phyloP scores from a whole-genome alignment of 2,797 vertebrate species.

The Propithecus deckenii region DNA sequence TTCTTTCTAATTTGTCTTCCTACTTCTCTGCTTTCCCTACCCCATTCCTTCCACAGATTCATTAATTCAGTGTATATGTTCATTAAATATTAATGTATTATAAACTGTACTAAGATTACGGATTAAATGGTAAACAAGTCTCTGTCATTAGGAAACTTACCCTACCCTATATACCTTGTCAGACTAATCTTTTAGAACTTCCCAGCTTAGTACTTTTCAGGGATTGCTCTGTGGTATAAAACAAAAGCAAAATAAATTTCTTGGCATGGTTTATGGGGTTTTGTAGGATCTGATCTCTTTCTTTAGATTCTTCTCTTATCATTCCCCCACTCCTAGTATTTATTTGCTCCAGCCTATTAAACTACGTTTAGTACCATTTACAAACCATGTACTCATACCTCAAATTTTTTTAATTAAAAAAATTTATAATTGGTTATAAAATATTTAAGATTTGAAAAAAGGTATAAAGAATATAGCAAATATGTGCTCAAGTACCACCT shows the following conservation, averaged over 20 bases:
- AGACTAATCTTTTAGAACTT: not conserved
- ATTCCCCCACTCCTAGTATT: not conserved
- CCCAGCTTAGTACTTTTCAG: not conserved
- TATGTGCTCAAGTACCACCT: not conserved
- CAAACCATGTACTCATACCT: not conserved
- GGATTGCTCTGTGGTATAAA: not conserved
- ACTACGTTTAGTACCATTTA: not conserved
- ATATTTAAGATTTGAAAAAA: not conserved
- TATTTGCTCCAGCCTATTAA: not conserved
- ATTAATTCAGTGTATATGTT: slow-evolving; percentile 23
- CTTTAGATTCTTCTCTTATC: not conserved
- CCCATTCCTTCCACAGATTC: not conserved
- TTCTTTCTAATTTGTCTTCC: slow-evolving; percentile 33
- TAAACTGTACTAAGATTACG: not conserved
- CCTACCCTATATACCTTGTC: not conserved
- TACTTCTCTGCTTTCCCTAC: not conserved
- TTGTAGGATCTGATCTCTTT: not conserved
- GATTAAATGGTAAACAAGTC: slow-evolving; percentile 4
- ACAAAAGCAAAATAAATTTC: not conserved
- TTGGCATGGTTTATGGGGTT: not conserved
- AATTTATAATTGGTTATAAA: not conserved
- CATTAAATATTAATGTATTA: not conserved
- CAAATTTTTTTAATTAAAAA: not conserved
- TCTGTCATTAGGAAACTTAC: not conserved
- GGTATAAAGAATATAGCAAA: not conserved